Conservation (phyloP, 2,888 invertebrate species). For the Ceraclea dissimilis region DNA sequence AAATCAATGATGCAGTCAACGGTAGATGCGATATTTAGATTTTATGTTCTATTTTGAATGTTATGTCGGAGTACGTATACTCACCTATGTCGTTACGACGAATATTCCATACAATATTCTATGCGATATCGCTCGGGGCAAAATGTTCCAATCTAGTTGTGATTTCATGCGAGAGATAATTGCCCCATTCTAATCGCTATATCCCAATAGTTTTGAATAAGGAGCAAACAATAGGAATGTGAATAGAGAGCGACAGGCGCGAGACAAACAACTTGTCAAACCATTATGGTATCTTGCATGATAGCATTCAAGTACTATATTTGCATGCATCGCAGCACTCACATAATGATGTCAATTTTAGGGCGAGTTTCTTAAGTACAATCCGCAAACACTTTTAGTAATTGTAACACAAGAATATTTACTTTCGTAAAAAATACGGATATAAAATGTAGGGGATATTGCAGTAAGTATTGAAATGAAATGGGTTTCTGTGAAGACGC, state of each 20-base stretch:
- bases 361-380: background rate
- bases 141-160: constrained; percentile 1
- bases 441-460: too few species aligned
- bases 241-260: constrained; percentile 11
- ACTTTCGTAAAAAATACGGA: background rate
- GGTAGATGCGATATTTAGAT: too few species aligned
- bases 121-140: too few species aligned
- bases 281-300: constrained; percentile 22
- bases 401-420: background rate
- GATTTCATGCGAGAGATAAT: constrained; percentile 20
- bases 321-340: constrained; percentile 18
- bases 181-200: constrained; percentile 20
- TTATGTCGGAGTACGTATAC: background rate
- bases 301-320: constrained; percentile 14
- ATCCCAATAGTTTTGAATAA: constrained; percentile 18
- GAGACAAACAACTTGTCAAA: constrained; percentile 17
- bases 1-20: too few species aligned
- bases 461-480: too few species aligned
- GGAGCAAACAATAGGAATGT: constrained; percentile 19
- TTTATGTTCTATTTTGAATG: background rate
- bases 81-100: background rate
- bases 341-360: constrained; percentile 20
- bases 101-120: background rate
- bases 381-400: background rate
- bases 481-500: too few species aligned